Conservation (phyloP, 2,113 vertebrate genomes). For the Micronisus gabar region DNA sequence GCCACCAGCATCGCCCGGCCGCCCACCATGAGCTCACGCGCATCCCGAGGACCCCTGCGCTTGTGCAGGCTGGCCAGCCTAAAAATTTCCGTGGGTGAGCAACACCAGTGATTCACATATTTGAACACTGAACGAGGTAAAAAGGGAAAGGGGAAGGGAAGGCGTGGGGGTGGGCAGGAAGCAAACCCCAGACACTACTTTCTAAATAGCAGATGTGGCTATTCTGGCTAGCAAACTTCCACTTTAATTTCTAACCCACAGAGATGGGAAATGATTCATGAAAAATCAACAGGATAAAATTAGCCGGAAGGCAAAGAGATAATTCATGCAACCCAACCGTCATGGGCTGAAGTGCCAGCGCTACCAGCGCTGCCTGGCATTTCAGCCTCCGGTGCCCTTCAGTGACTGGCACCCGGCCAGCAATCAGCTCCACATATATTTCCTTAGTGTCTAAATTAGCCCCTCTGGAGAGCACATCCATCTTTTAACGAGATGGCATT, state of each 20-base stretch:
- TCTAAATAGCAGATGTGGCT: slow-evolving; percentile 58
- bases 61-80: background rate
- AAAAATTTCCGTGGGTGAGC: background rate
- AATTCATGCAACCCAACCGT: slow-evolving; percentile 44
- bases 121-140: background rate
- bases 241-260: slow-evolving; percentile 61
- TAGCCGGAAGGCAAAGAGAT: slow-evolving; percentile 53
- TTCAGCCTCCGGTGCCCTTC: slow-evolving; percentile 54
- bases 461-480: slow-evolving; percentile 8
- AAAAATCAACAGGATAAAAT: slow-evolving; percentile 69
- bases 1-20: fast-evolving
- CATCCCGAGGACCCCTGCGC: background rate
- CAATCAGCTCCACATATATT: background rate
- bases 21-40: background rate
- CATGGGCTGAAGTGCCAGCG: slow-evolving; percentile 25
- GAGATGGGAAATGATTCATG: slow-evolving; percentile 70
- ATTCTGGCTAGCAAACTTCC: slow-evolving; percentile 49
- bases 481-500: background rate
- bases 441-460: slow-evolving; percentile 47
- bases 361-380: slow-evolving; percentile 40
- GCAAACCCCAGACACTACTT: slow-evolving; percentile 25
- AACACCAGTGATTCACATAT: background rate
- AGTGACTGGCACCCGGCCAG: background rate
- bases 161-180: slow-evolving; percentile 19
- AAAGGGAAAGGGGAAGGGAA: slow-evolving; percentile 35